Conservation (phyloP, 2,888 invertebrate species). For the Meliscaeva auricollis region DNA sequence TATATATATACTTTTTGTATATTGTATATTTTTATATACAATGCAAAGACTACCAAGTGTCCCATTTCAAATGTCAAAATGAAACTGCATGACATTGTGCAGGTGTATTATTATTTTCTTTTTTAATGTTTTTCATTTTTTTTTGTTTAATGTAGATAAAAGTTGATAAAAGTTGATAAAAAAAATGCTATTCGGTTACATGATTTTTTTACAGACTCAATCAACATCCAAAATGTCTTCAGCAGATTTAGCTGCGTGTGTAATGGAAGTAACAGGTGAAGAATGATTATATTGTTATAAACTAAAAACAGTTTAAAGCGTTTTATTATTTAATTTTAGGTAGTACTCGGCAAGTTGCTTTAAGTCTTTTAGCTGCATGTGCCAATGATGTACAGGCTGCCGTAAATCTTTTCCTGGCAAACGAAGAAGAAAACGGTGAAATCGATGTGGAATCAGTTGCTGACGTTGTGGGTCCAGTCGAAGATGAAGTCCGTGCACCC, state of each 20-base stretch:
- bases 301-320: too few species aligned
- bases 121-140: too few species aligned
- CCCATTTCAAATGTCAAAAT: too few species aligned
- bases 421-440: conserved; percentile 57
- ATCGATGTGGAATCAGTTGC: conserved; percentile 57
- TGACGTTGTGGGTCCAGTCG: conserved; percentile 63
- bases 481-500: conserved; percentile 82
- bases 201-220: conserved; percentile 11
- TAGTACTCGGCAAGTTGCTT: conserved; percentile 61
- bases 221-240: conserved; percentile 51
- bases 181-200: too few species aligned
- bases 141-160: too few species aligned
- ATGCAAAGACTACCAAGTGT: too few species aligned
- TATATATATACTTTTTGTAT: too few species aligned
- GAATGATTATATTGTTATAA: too few species aligned
- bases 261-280: conserved; percentile 82
- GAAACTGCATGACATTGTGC: too few species aligned
- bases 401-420: conserved; percentile 81
- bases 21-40: too few species aligned
- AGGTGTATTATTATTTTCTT: too few species aligned
- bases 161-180: too few species aligned
- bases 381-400: conserved; percentile 82
- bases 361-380: conserved; percentile 80
- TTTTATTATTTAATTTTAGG: conserved; percentile 28
- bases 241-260: conserved; percentile 79